Conservation (phyloP, 2,113 vertebrate species). For the Brachypodius melanocephalos region DNA sequence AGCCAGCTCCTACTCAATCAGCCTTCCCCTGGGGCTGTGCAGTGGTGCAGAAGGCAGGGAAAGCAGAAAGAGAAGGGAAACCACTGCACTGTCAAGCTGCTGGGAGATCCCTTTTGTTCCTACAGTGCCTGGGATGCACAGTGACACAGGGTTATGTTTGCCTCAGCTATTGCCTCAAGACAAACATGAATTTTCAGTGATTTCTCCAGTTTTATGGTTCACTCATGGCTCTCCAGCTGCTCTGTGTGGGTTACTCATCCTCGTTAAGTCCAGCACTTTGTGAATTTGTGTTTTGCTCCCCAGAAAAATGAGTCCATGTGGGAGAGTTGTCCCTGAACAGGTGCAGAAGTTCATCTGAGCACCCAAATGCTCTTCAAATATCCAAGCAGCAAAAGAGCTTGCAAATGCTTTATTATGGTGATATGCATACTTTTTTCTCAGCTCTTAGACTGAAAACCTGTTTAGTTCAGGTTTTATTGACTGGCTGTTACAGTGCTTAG, state of each 20-base stretch:
- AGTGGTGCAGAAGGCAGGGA: neutral
- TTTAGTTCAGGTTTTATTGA: neutral
- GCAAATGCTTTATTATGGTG: neutral
- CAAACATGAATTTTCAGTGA: neutral
- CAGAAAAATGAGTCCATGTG: neutral
- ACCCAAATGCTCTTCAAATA: neutral
- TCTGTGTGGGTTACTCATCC: neutral
- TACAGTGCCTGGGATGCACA: neutral
- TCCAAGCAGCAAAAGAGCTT: neutral
- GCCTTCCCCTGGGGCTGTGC: neutral
- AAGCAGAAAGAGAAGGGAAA: neutral
- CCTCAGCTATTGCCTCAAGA: neutral
- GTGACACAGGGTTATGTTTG: neutral
- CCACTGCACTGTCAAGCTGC: neutral
- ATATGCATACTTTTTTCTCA: neutral
- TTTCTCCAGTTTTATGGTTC: neutral
- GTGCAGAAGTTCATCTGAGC: neutral
- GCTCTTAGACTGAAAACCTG: no score
- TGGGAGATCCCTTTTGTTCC: neutral
- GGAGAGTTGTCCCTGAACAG: neutral
- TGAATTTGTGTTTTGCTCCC: neutral
- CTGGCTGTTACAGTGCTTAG: neutral
- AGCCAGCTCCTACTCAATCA: neutral
- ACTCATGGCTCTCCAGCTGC: neutral
- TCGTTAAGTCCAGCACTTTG: neutral